These are phyloP conservation scores for Epinephelus coioides DNA, from an alignment of 2,797 vertebrate genomes.

Conservation along the genomic window DNA sequence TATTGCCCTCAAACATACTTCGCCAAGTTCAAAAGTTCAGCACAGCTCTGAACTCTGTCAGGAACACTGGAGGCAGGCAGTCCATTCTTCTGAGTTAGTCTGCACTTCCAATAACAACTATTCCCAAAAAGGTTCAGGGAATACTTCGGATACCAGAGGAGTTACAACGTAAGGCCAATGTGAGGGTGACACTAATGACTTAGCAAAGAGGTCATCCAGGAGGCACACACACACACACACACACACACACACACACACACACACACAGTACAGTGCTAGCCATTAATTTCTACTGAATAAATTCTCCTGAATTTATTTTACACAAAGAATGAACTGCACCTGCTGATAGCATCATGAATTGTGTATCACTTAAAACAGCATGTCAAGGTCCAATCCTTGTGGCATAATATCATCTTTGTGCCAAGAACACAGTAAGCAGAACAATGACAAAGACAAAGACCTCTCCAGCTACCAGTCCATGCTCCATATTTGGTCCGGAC, in stretches of 20 bases:
- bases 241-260: constrained; percentile 1
- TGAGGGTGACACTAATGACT: constrained; percentile 48
- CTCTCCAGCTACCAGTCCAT: no score
- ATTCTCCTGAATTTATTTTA: not conserved
- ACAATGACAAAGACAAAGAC: no score
- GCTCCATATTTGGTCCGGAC: no score
- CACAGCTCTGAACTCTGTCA: constrained; percentile 46
- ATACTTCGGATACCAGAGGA: constrained; percentile 40
- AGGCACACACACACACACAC: constrained; percentile 24
- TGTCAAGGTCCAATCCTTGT: no score
- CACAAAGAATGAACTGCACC: no score
- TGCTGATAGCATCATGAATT: no score
- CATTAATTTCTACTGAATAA: not conserved
- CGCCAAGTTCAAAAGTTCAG: constrained; percentile 67
- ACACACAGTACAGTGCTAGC: not conserved
- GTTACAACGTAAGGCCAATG: constrained; percentile 22
- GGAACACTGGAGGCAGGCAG: constrained; percentile 5
- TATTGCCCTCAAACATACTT: constrained; percentile 55
- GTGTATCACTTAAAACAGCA: no score
- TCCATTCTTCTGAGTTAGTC: constrained; percentile 8
- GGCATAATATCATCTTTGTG: no score
- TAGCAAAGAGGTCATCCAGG: constrained; percentile 34
- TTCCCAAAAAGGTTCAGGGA: constrained; percentile 22
- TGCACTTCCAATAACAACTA: constrained; percentile 26
- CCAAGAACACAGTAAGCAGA: no score